phyloP scores from a whole-genome alignment of 2,113 vertebrate genomes.

The Cisticola juncidis region DNA sequence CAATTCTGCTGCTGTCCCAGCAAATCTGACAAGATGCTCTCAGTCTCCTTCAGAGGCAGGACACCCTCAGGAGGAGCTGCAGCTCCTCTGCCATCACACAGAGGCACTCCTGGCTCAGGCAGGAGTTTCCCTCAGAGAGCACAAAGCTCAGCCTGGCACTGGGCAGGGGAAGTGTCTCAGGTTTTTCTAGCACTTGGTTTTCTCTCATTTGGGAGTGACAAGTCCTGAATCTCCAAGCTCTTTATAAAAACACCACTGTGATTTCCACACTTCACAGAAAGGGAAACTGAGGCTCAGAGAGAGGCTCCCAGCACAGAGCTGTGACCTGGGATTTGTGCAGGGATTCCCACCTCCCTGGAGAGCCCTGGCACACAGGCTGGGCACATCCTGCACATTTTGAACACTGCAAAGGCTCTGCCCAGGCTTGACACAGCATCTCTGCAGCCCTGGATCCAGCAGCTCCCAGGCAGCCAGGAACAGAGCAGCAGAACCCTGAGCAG shows the following conservation, averaged over 20 bases:
- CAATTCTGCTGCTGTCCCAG: not conserved
- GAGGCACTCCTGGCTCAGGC: not conserved
- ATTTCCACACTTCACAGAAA: not conserved
- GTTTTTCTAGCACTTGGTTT: not conserved
- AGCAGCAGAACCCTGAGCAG: not conserved
- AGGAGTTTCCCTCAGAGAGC: not conserved
- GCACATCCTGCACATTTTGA: not conserved
- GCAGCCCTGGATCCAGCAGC: not conserved
- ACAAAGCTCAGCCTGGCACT: not conserved
- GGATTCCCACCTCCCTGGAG: not conserved
- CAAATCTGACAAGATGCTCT: not conserved
- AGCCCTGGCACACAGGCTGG: not conserved
- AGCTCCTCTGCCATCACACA: not conserved
- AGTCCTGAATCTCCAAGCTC: not conserved
- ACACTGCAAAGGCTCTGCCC: not conserved
- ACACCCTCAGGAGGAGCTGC: not conserved
- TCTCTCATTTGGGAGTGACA: not conserved
- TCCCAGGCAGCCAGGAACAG: not conserved
- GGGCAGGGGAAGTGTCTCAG: not conserved
- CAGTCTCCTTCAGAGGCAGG: not conserved
- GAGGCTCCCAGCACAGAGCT: fast-evolving
- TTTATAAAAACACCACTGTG: not conserved
- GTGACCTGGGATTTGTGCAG: not conserved
- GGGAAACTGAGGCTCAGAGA: not conserved
- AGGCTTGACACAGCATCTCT: not conserved